Evolutionary conservation across 2,797 vertebrate species (phyloP), one percentile per base, ranked within the genome.

Genomic region (Arvicola amphibius): DNA sequence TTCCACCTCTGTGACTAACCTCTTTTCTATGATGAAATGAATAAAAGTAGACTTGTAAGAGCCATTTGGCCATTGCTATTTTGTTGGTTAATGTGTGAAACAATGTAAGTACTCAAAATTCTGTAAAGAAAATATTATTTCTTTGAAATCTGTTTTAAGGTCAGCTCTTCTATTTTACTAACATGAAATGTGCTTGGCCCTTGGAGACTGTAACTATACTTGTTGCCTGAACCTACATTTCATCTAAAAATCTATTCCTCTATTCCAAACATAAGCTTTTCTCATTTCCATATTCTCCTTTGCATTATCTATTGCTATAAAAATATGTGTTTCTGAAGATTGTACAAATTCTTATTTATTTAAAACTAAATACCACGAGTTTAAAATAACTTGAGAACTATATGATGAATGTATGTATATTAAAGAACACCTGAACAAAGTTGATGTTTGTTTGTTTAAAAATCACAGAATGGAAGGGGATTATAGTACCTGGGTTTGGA

Each of bases 51-150:
- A 17, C 63, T 89, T 46, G 16, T 34, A 69, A 27, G 21, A 43
- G 32, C 37, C 83, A 46, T 92, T 77, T 32, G 73, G 10, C 14
- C 46, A 78, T 63, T 90, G 71, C 14, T 61, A 32, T 90, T 95
- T 96, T 92, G 40, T 76, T 79, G 40, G 81, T 81, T 92, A 88
- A 67, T 46, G 43, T 92, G 90, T 74, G 48, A 85, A 90, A 95
- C 40, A 83, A 80, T 63, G 37, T 61, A 88, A 90, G 71, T 56
- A 48, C 46, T 90, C 67, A 95, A 94, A 93, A 80, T 87, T 43
- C 63, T 59, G 6, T 84, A 88, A 92, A 88, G 81, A 93, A 94
- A 89, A 78, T 46, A 86, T 69, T 34, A 61, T 25, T 67, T 87
- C 10, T n/a, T 90, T 88, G n/a, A 92, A 90, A 93, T 85, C 59